Conservation (phyloP, 2,113 vertebrate genomes). For the Papio anubis region DNA sequence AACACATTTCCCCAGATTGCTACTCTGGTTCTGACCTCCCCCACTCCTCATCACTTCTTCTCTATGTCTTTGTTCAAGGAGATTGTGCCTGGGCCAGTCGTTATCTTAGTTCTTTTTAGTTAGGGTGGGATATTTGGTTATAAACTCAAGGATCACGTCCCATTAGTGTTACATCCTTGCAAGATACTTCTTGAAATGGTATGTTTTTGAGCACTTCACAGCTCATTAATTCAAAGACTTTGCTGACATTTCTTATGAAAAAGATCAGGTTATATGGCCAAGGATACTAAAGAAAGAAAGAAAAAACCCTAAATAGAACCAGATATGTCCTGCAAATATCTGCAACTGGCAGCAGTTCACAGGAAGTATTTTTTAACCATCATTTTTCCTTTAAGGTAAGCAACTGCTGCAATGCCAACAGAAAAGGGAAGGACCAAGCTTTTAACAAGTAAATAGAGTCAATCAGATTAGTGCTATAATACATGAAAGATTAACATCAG, state of each 20-base stretch:
- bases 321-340: slow-evolving; percentile 56
- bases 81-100: background rate
- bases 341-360: slow-evolving; percentile 60
- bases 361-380: background rate
- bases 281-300: slow-evolving; percentile 47
- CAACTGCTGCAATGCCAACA: slow-evolving; percentile 49
- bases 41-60: slow-evolving; percentile 25
- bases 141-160: slow-evolving; percentile 79
- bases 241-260: slow-evolving; percentile 80
- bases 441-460: slow-evolving; percentile 40
- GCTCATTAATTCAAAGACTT: slow-evolving; percentile 83
- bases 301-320: slow-evolving; percentile 31
- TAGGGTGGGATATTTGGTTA: slow-evolving; percentile 57
- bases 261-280: slow-evolving; percentile 69
- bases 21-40: slow-evolving; percentile 18
- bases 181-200: slow-evolving; percentile 79
- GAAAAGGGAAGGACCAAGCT: slow-evolving; percentile 47
- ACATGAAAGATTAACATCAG: background rate
- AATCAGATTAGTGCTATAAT: background rate
- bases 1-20: slow-evolving; percentile 47
- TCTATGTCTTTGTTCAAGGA: slow-evolving; percentile 52
- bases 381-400: slow-evolving; percentile 49
- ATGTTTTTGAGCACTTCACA: slow-evolving; percentile 82
- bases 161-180: slow-evolving; percentile 78
- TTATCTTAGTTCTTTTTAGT: slow-evolving; percentile 71